Conservation (phyloP, 2,113 vertebrate species). For the Myiozetetes cayanensis region DNA sequence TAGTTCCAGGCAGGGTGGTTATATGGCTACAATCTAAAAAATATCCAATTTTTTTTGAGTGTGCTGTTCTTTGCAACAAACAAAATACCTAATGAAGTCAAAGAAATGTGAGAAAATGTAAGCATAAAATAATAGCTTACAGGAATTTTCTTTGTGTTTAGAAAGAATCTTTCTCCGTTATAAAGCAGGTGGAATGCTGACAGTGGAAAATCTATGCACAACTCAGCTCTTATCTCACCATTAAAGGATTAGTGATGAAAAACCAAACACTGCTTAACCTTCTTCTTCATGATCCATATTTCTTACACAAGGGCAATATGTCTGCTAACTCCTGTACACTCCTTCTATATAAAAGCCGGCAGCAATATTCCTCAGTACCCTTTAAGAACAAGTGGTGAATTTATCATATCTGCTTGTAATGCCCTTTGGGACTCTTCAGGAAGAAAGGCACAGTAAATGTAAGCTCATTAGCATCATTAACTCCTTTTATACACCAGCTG, state of each 20-base stretch:
- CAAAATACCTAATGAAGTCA: background rate
- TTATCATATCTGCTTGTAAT: conserved; percentile 51
- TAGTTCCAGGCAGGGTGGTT: background rate
- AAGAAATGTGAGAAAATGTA: conserved; percentile 8
- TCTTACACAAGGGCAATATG: conserved; percentile 16
- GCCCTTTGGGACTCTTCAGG: conserved; percentile 57
- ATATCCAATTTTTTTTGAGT: background rate
- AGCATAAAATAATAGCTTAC: conserved; percentile 15
- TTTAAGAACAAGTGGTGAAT: conserved; percentile 30
- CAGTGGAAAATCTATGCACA: background rate
- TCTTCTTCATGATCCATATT: conserved; percentile 15
- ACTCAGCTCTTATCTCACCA: background rate
- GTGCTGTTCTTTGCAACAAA: background rate
- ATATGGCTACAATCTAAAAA: background rate
- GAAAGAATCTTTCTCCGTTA: conserved; percentile 23
- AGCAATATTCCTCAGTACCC: conserved; percentile 9
- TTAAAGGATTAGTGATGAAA: conserved; percentile 20
- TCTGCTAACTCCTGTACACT: background rate
- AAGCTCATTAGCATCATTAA: conserved; percentile 72
- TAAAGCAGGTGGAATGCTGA: background rate
- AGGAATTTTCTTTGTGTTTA: background rate
- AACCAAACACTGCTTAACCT: conserved; percentile 42
- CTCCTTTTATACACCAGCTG: conserved; percentile 64
- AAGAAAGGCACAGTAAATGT: conserved; percentile 37
- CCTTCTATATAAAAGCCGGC: background rate